Evolutionary conservation across 2,888 invertebrate genomes (phyloP), one percentile per base, ranked within the genome.

Genomic region (Melipona bicolor): DNA sequence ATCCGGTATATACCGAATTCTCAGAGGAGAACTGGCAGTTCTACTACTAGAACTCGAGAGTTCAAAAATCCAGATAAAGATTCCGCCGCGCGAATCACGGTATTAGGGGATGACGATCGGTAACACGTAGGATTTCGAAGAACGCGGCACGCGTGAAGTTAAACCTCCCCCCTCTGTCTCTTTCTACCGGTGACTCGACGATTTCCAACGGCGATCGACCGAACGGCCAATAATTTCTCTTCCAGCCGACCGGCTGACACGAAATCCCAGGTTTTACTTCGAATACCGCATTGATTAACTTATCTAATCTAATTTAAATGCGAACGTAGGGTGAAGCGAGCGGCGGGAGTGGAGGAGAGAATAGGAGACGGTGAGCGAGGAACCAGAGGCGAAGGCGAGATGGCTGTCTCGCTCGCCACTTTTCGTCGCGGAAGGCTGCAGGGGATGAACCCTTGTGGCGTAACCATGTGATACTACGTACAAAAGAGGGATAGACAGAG

Each of bases 261-360:
- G 82, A 93, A 93, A 94, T 93, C 93, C 93, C 87, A 86, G 92
- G 91, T 92, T 92, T 93, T 93, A 93, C 92, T 92, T 91, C 90
- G 91, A 93, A 92, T 90, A 91, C 91, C 92, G 91, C 93, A 93
- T 94, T 92, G 93, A 94, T 92, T 93, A 93, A 94, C 94, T 94
- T 94, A 94, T 94, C 94, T 94, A 93, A 94, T 93, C 93, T 92
- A 93, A 94, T 94, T 94, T 93, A 92, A 93, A 94, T 93, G 91
- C 91, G 91, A 89, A 90, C 89, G 84, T 81, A 36, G 36, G 64
- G 64, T 61, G 24, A 24, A 24, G 17, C 90, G 88, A 83, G 13
- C 54, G 49, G 24, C 43, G 6, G 36, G 36, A 36, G 36, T 0
- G 36, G 32, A 2, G 32, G 27, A 19, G 50, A 21, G 68, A 17